Base-by-base conservation (phyloP, 1,140 invertebrate genomes). In the Bicyclus anynana region DNA sequence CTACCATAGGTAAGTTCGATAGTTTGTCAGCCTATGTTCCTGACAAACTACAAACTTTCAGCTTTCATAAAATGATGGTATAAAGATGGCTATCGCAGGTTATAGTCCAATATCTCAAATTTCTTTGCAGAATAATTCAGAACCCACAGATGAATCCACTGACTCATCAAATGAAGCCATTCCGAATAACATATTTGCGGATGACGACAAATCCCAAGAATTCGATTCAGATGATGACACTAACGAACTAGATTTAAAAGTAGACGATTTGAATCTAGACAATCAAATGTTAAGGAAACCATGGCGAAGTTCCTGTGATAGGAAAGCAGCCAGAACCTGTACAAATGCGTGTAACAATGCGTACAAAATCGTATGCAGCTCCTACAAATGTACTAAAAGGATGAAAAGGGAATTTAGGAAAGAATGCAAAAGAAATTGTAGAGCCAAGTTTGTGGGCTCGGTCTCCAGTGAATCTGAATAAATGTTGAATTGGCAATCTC, bases 401-500 rank as follows among this genome's bases (percentile, higher is more conserved):
- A 62, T 79, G 53, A 79, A 64, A 12, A 69, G 38, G 27, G 61
- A 29, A 18, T 71, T 75, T 18, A 77, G 62, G 53, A 67, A 55
- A 13, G 48, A 69, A 18, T 82, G 79, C 47, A 73, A 66, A 37
- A 59, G 14, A 5, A 65, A 62, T 50, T 82, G 79, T 53, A 72
- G 56, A 47, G 12, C 42, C 12, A 44, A 44, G 17, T 44, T 44
- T 16, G 18, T 44, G 6, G 2, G 5, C 2, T 12, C 40, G 1
- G 6, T 12, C 10, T 21, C 40, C 10, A 44, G 40, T 6, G 29
- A 33, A 3, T 1, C 29, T 10, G 29, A 33, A 23, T 23, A 23
- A 23, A 23, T n/a, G n/a, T n/a, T n/a, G n/a, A n/a, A n/a, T n/a
- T n/a, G n/a, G n/a, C n/a, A n/a, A n/a, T n/a, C n/a, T n/a, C n/a